Percentiles rank a stretch among this genome's conserved stretches.
phyloP scores from a whole-genome alignment of 2,797 vertebrate genomes.

The Emys orbicularis region DNA sequence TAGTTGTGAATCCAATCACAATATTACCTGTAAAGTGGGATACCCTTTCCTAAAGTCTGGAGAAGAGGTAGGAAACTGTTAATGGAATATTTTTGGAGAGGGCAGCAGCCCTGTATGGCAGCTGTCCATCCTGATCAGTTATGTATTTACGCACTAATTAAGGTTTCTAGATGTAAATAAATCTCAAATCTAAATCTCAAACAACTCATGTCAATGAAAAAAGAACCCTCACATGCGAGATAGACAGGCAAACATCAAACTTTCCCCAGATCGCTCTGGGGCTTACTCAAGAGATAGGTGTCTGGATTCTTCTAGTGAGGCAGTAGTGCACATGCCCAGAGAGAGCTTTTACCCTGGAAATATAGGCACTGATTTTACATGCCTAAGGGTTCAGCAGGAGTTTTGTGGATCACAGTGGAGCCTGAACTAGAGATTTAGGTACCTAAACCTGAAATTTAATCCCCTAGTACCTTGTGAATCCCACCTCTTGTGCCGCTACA shows the following conservation, averaged over 20 bases:
- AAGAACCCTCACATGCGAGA: no score
- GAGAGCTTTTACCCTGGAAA: neutral
- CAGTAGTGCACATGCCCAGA: no score
- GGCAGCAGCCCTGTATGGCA: neutral
- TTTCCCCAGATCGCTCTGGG: no score
- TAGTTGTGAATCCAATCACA: conserved; percentile 86
- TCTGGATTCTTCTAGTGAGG: no score
- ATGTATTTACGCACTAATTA: neutral
- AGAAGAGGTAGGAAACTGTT: conserved; percentile 81
- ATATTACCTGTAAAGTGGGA: conserved; percentile 91
- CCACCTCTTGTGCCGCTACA: neutral
- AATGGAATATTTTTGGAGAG: neutral
- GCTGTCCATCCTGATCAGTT: neutral
- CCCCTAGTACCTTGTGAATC: neutral
- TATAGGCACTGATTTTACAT: neutral
- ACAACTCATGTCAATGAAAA: neutral
- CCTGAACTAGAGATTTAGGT: neutral
- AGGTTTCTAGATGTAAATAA: neutral
- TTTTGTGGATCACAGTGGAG: neutral
- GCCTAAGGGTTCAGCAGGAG: neutral
- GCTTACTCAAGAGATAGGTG: no score
- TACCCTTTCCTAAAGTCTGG: conserved; percentile 92
- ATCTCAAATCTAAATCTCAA: neutral
- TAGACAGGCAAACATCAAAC: no score
- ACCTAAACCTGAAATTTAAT: neutral